Percentiles rank a stretch among this genome's conserved stretches.
These are phyloP conservation scores for Apeltes quadracus DNA, from an alignment of 2,113 vertebrate species.

Conservation along the genomic window DNA sequence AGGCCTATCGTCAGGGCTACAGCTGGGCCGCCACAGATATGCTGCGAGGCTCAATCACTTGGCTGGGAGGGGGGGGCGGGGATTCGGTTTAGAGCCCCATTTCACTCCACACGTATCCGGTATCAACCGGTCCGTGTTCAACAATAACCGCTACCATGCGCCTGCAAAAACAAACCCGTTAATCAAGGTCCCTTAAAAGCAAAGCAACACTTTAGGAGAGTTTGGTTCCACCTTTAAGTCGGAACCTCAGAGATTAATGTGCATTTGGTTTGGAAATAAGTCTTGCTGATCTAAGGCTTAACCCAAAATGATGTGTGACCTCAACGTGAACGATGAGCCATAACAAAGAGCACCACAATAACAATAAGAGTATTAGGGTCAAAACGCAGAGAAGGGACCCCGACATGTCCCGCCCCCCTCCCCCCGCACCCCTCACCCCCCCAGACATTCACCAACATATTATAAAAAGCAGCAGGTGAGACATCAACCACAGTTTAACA, in stretches of 20 bases:
- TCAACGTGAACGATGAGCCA: constrained; percentile 50
- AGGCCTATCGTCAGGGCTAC: constrained; percentile 84
- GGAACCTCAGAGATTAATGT: constrained; percentile 51
- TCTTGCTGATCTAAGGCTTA: constrained; percentile 70
- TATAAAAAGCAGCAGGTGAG: constrained; percentile 20
- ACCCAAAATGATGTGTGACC: constrained; percentile 63
- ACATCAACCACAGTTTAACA: constrained; percentile 6
- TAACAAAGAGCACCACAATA: constrained; percentile 51
- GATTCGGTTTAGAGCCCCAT: constrained; percentile 51
- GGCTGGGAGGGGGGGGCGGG: constrained; percentile 56
- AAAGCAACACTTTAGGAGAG: background rate
- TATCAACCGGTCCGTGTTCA: constrained; percentile 38
- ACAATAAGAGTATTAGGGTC: constrained; percentile 69
- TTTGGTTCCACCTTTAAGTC: constrained; percentile 14
- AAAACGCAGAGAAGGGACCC: constrained; percentile 43
- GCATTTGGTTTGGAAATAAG: constrained; percentile 45
- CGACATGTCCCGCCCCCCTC: constrained; percentile 19
- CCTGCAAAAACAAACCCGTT: background rate
- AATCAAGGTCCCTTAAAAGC: background rate
- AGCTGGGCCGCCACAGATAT: constrained; percentile 82
- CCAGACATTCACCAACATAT: constrained; percentile 6
- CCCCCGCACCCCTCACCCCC: too few relatives aligned
- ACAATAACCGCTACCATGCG: constrained; percentile 35
- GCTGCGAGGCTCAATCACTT: constrained; percentile 77
- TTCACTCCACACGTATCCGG: constrained; percentile 36